Percentiles rank a stretch among this genome's conserved stretches.
Evolutionary conservation across 2,797 vertebrate species (phyloP).

Genomic region (Podarcis siculus): DNA sequence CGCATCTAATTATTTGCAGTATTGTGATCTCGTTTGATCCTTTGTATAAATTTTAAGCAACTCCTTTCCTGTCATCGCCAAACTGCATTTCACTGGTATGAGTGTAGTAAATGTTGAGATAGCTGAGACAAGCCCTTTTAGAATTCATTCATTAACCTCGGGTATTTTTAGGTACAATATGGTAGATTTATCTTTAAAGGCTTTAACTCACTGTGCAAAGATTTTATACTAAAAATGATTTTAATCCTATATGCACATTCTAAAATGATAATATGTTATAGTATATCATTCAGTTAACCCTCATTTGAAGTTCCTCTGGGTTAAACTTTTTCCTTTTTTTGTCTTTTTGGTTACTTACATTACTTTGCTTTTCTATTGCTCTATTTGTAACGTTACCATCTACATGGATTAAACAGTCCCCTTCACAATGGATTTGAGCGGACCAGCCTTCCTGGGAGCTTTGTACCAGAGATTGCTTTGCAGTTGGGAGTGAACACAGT

Average conservation of each 20-base stretch:
- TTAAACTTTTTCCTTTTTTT: neutral
- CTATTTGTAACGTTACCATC: neutral
- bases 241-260: constrained; percentile 4
- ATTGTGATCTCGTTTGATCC: constrained; percentile 16
- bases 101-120: constrained; percentile 28
- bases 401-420: neutral
- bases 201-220: constrained; percentile 16
- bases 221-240: constrained; percentile 18
- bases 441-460: neutral
- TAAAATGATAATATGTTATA: neutral
- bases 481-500: neutral
- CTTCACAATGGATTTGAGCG: neutral
- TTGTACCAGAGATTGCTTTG: neutral
- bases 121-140: constrained; percentile 11
- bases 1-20: neutral
- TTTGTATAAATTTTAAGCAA: constrained; percentile 8
- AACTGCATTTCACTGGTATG: constrained; percentile 1
- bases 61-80: constrained; percentile 25
- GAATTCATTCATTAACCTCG: constrained; percentile 22
- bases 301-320: neutral
- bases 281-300: constrained; percentile 5
- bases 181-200: constrained; percentile 20
- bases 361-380: neutral
- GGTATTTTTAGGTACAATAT: constrained; percentile 24
- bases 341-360: neutral